A percentile compares a stretch with the other conserved stretches of the same genome.
phyloP scores from a whole-genome alignment of 1,140 invertebrate genomes.

The Gerris buenoi region DNA sequence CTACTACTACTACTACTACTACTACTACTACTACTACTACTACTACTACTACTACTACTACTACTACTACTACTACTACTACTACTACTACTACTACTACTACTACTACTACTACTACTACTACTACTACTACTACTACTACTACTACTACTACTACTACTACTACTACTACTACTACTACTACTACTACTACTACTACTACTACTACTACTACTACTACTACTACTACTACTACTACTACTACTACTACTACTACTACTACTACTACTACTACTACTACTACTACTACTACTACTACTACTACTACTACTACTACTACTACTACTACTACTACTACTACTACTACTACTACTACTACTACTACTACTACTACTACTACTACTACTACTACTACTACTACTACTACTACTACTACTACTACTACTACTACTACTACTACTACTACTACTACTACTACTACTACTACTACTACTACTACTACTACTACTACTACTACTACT shows the following conservation, averaged over 20 bases:
- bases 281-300: conserved; percentile 1
- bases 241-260: conserved; percentile 1
- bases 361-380: conserved; percentile 1
- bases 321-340: conserved; percentile 1
- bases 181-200: conserved; percentile 1
- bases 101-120: conserved; percentile 1
- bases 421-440: conserved; percentile 1
- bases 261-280: conserved; percentile 1
- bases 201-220: conserved; percentile 1
- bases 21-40: conserved; percentile 1
- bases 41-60: conserved; percentile 1
- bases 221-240: conserved; percentile 1
- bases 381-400: conserved; percentile 1
- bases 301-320: conserved; percentile 1
- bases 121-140: conserved; percentile 1
- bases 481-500: conserved; percentile 1
- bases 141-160: conserved; percentile 1
- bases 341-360: conserved; percentile 1
- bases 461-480: conserved; percentile 1
- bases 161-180: conserved; percentile 1
- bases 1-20: conserved; percentile 1
- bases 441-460: conserved; percentile 1
- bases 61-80: conserved; percentile 1
- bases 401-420: conserved; percentile 1
- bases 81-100: conserved; percentile 1